Evolutionary conservation across 2,113 vertebrate species (phyloP), one percentile per base, ranked within the genome.

Genomic region (Rhabdomys dilectus): DNA sequence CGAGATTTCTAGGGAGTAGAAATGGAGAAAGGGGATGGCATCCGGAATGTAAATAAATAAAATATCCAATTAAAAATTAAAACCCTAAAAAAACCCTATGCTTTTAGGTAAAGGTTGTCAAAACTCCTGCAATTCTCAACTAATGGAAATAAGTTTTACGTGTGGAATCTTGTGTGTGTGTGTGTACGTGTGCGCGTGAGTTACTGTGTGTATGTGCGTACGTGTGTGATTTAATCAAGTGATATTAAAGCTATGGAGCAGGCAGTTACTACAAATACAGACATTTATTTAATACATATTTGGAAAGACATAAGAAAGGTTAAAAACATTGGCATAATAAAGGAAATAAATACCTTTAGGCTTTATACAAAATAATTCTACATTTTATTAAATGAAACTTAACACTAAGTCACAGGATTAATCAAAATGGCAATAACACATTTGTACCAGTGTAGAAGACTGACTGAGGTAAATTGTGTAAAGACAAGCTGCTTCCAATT

Each of bases 321-420:
- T 39, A 94, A 62, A 60, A 26, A 36, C 94, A 77, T 51, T 91
- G 66, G 34, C 70, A 31, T 56, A 97, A 94, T 73, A 96, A 95
- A 95, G 26, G 36, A 66, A 91, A 95, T 4, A 53, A 96, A 94
- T 64, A 42, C 12, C 85, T 2, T 0, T 19, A 39, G 82, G 39
- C 51, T 88, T 96, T 82, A 82, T 19, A 94, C 84, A 51, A 0
- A 16, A 42, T 0, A 36, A 39, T 94, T 87, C 76, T 89, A n/a
- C 87, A 91, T 89, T 97, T 85, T 39, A 12, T 68, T 0, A 22
- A 96, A 90, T 89, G 91, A 97, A 91, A 42, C 93, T 94, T 68
- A 97, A 82, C 64, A 73, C 92, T 78, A 94, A 97, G 93, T 3
- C 36, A 94, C 22, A 72, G 96, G 95, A 97, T 96, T 97, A 97